Conservation (phyloP, 1,140 invertebrate genomes). For the Dinoponera quadriceps region DNA sequence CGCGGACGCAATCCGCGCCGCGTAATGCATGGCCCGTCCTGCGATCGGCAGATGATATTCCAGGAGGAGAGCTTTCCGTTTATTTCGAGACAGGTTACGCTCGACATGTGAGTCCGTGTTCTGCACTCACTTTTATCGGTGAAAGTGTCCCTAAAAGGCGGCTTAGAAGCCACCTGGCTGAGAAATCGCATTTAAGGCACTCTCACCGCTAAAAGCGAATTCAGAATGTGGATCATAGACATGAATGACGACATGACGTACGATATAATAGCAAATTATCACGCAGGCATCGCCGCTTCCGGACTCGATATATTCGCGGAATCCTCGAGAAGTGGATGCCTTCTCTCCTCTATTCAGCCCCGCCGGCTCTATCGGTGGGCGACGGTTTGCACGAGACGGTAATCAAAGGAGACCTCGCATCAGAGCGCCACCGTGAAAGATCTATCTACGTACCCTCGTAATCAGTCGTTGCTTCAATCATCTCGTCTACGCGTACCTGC, state of each 20-base stretch:
- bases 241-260: too few relatives aligned
- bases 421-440: constrained; percentile 26
- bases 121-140: too few relatives aligned
- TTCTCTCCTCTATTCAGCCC: constrained; percentile 16
- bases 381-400: neutral
- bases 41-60: neutral
- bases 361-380: constrained; percentile 16
- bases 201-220: too few relatives aligned
- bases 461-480: constrained; percentile 63
- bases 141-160: too few relatives aligned
- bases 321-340: neutral
- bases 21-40: neutral
- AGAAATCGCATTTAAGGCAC: too few relatives aligned
- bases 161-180: too few relatives aligned
- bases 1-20: neutral
- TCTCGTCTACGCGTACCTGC: neutral
- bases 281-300: neutral
- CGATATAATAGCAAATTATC: neutral
- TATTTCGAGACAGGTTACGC: too few relatives aligned
- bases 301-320: neutral
- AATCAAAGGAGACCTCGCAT: constrained; percentile 58
- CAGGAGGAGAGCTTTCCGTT: too few relatives aligned
- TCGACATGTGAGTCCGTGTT: too few relatives aligned
- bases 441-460: constrained; percentile 37
- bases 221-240: too few relatives aligned